Evolutionary conservation across 2,888 invertebrate genomes (phyloP).

Genomic region (Pelosia muscerda): DNA sequence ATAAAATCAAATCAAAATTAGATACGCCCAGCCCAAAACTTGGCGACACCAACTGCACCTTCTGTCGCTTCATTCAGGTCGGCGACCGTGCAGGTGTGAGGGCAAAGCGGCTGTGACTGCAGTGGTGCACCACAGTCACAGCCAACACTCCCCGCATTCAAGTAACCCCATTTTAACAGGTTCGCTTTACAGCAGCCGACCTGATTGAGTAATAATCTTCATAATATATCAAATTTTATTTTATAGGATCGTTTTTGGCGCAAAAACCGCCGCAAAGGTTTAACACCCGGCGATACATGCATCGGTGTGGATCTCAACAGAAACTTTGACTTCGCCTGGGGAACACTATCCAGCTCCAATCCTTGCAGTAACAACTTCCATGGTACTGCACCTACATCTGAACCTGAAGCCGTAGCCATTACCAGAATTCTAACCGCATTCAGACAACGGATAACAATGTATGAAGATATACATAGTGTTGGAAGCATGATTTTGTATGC

Average conservation of each 20-base stretch:
- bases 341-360: conserved; percentile 75
- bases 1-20: too few relatives aligned
- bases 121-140: too few relatives aligned
- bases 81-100: too few relatives aligned
- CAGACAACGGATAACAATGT: conserved; percentile 85
- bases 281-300: conserved; percentile 73
- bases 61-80: too few relatives aligned
- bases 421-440: conserved; percentile 84
- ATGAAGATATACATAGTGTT: conserved; percentile 92
- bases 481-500: conserved; percentile 87
- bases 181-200: too few relatives aligned
- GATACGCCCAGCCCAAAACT: too few relatives aligned
- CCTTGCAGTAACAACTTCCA: conserved; percentile 88
- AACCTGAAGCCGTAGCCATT: conserved; percentile 88
- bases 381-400: conserved; percentile 88
- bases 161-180: too few relatives aligned
- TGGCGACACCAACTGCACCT: too few relatives aligned
- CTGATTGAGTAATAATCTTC: too few relatives aligned
- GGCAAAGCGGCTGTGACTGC: too few relatives aligned
- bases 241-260: conserved; percentile 88
- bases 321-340: conserved; percentile 91
- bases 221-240: neutral
- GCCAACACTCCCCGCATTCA: too few relatives aligned
- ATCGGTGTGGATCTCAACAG: conserved; percentile 91
- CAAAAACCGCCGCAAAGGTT: conserved; percentile 86